Conservation (phyloP, 2,888 invertebrate species). For the Rhagonycha lutea region DNA sequence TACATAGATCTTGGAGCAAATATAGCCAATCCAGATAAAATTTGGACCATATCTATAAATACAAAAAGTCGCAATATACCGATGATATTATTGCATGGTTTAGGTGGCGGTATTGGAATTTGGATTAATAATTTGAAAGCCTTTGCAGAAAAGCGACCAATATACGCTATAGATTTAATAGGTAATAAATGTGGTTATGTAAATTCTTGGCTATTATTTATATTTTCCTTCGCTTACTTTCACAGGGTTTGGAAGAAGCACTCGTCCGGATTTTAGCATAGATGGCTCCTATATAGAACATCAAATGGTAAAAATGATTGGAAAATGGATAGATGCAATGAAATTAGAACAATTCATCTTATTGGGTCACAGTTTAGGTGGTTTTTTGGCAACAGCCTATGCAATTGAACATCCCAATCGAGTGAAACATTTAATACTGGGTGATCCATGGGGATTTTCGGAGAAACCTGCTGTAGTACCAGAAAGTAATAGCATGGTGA, state of each 20-base stretch:
- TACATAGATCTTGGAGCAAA: constrained; percentile 59
- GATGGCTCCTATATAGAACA: constrained; percentile 80
- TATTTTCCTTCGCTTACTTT: constrained; percentile 83
- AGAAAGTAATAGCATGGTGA: background rate
- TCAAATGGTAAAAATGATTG: constrained; percentile 89
- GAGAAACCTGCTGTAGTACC: constrained; percentile 63
- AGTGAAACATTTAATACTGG: constrained; percentile 87
- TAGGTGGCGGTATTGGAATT: constrained; percentile 89
- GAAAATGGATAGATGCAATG: constrained; percentile 91
- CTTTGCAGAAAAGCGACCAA: constrained; percentile 74
- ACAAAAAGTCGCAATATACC: constrained; percentile 70
- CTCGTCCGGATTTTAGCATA: constrained; percentile 79
- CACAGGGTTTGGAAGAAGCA: constrained; percentile 90
- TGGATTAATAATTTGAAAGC: constrained; percentile 91
- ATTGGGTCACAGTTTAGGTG: constrained; percentile 92
- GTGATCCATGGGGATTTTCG: constrained; percentile 84
- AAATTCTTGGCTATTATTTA: background rate
- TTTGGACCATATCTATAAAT: constrained; percentile 67
- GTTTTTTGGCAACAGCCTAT: constrained; percentile 85
- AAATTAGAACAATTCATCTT: constrained; percentile 83
- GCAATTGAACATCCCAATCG: constrained; percentile 82
- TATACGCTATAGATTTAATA: background rate
- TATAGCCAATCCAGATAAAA: constrained; percentile 62
- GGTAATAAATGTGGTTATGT: background rate
- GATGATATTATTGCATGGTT: constrained; percentile 87